Evolutionary conservation across 2,888 invertebrate species (phyloP), one percentile per base, ranked within the genome.

Genomic region (Steinernema carpocapsae): DNA sequence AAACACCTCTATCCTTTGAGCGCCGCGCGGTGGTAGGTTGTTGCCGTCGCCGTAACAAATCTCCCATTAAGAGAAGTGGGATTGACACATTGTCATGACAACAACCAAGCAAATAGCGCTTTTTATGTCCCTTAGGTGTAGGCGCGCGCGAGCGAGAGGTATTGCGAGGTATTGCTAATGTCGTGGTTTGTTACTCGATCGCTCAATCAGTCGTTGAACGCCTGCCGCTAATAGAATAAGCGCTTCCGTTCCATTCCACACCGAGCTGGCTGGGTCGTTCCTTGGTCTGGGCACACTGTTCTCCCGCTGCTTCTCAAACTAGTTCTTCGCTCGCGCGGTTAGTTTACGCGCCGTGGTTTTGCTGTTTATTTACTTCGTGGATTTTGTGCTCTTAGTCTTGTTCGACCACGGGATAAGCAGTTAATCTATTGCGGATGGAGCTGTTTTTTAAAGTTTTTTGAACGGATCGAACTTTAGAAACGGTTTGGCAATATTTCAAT

Each of bases 361-460:
- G 56, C 26, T 56, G 26, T 56, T 56, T 56, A 24, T 56, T 56
- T 56, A 56, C 56, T 56, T 51, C 12, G n/a, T n/a, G n/a, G n/a
- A n/a, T n/a, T n/a, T n/a, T n/a, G 51, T 51, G 3, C 26, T 24
- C 24, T 26, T 26, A 26, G 14, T 56, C 22, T 6, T 22, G 12
- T 26, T 24, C 7, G 6, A 22, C 24, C 56, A 17, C 26, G 48
- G 4, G n/a, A 4, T 48, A 48, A 48, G 48, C n/a, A 48, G 10
- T 48, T 48, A 48, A 48, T 48, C 48, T 48, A 43, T 43, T 43
- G 43, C 14, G 43, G 7, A 43, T 43, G 14, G 43, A 43, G 14
- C 14, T 10, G 43, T 43, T 7, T 43, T 43, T 43, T 43, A 10
- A 43, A 43, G 43, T 43, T 43, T n/a, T n/a, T n/a, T n/a, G n/a